Evolutionary conservation across 2,797 vertebrate species (phyloP).

Genomic region (Nasua narica): DNA sequence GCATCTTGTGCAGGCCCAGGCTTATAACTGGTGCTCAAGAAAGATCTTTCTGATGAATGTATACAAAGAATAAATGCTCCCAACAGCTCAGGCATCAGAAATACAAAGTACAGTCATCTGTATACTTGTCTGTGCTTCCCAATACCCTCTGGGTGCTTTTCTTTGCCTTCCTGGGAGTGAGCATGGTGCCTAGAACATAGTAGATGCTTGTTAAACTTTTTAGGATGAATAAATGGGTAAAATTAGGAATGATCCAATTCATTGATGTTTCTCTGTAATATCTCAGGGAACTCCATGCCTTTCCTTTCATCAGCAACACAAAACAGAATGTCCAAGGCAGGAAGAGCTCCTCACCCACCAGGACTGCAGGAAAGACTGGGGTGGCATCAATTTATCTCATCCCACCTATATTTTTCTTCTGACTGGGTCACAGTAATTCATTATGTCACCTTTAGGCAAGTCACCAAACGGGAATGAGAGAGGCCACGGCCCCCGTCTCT

Average conservation of each 20-base stretch:
- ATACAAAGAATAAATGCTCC: neutral
- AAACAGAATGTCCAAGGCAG: neutral
- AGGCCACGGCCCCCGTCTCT: neutral
- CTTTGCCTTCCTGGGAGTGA: neutral
- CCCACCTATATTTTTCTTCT: neutral
- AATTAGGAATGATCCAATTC: neutral
- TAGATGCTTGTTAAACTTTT: neutral
- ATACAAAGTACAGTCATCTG: neutral
- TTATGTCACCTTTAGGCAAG: constrained; percentile 37
- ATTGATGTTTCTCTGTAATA: neutral
- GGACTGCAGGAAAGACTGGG: neutral
- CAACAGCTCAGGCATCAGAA: neutral
- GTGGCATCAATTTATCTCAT: constrained; percentile 42
- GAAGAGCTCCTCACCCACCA: neutral
- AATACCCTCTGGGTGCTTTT: neutral
- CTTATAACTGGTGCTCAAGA: neutral
- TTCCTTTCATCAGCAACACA: neutral
- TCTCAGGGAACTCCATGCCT: neutral
- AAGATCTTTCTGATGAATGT: neutral
- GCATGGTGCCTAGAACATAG: neutral
- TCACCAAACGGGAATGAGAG: neutral
- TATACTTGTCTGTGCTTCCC: neutral
- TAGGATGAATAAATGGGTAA: neutral
- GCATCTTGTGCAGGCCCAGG: neutral
- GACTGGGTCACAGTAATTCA: neutral